Conservation (phyloP, 2,797 vertebrate species). For the Chaunax sp. region DNA sequence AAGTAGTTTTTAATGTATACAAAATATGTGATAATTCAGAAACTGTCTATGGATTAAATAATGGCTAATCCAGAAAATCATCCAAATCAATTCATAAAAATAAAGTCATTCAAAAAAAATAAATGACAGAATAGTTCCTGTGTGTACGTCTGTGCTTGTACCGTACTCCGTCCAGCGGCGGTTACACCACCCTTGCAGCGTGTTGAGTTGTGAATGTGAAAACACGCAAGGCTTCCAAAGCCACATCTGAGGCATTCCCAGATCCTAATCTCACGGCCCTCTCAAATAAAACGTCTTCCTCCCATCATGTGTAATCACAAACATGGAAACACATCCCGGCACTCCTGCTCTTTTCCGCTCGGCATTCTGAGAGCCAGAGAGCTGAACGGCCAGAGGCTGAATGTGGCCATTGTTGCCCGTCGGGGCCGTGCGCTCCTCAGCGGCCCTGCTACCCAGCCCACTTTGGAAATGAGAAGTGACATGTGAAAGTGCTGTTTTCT, state of each 20-base stretch:
- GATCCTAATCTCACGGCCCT: slow-evolving; percentile 67
- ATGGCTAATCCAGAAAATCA: background rate
- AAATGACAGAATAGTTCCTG: slow-evolving; percentile 10
- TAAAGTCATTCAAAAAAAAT: background rate
- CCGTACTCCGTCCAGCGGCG: slow-evolving; percentile 20
- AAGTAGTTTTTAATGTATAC: no score
- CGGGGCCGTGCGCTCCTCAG: slow-evolving; percentile 39
- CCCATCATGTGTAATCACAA: slow-evolving; percentile 68
- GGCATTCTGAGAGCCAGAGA: slow-evolving; percentile 21
- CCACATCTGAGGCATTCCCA: slow-evolving; percentile 69
- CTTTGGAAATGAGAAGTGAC: slow-evolving; percentile 80
- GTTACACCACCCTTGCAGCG: slow-evolving; percentile 39
- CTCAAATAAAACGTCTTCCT: slow-evolving; percentile 68
- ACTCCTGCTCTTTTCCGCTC: slow-evolving; percentile 44
- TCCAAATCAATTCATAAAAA: no score
- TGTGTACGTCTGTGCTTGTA: slow-evolving; percentile 19
- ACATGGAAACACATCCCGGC: slow-evolving; percentile 49
- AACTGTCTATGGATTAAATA: background rate
- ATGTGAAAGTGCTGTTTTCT: slow-evolving; percentile 83
- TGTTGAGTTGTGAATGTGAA: slow-evolving; percentile 64
- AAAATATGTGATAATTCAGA: no score
- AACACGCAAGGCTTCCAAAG: slow-evolving; percentile 55
- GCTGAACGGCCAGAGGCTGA: slow-evolving; percentile 48
- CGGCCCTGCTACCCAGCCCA: slow-evolving; percentile 37
- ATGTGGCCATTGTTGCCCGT: slow-evolving; percentile 73